These are phyloP conservation scores for Regulus satrapa DNA, from an alignment of 2,113 vertebrate species.

Conservation along the genomic window DNA sequence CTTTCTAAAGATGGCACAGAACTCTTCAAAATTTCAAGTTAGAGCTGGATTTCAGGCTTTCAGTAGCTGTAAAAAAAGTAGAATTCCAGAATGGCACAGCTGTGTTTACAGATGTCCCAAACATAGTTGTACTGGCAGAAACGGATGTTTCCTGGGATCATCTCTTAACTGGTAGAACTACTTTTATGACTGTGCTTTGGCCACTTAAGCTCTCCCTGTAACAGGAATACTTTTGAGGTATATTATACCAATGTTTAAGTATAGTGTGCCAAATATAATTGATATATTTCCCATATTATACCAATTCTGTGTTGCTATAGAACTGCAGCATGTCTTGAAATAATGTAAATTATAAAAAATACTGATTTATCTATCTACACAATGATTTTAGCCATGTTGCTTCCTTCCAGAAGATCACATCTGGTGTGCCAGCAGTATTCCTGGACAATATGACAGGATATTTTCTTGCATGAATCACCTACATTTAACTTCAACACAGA, in stretches of 20 bases:
- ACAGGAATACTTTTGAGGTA: not conserved
- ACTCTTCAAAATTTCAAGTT: not conserved
- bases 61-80: not conserved
- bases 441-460: not conserved
- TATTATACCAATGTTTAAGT: not conserved
- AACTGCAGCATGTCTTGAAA: not conserved
- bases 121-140: not conserved
- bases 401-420: not conserved
- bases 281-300: not conserved
- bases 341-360: not conserved
- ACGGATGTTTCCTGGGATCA: not conserved
- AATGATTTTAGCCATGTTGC: not conserved
- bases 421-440: not conserved
- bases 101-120: conserved; percentile 19
- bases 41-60: not conserved
- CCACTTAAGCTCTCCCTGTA: not conserved
- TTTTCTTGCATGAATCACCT: not conserved
- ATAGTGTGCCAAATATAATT: not conserved
- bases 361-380: not conserved
- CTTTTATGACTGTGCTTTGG: not conserved
- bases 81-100: conserved; percentile 11
- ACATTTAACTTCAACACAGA: not conserved
- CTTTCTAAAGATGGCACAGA: conserved; percentile 2
- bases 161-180: not conserved
- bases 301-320: not conserved